phyloP scores from a whole-genome alignment of 2,113 vertebrate genomes.

The Triplophysa dalaica region DNA sequence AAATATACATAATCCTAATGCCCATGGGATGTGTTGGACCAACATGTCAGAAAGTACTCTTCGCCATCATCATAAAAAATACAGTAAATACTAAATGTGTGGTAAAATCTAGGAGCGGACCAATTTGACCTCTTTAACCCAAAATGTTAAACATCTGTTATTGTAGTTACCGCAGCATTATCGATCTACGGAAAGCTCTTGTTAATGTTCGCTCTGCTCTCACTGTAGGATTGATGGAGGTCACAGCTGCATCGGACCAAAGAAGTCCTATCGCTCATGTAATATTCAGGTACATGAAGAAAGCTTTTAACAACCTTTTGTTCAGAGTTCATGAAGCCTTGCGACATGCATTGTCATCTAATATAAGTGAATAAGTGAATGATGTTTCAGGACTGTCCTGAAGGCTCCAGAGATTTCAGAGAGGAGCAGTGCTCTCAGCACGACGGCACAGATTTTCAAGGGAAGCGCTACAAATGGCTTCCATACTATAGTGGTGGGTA shows the following conservation, averaged over 20 bases:
- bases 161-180: not conserved
- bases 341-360: constrained; percentile 1
- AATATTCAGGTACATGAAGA: constrained; percentile 79
- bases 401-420: constrained; percentile 84
- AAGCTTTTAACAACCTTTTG: not conserved
- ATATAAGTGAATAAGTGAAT: not conserved
- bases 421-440: constrained; percentile 91
- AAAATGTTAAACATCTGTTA: not conserved
- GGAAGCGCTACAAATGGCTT: constrained; percentile 88
- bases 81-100: too few relatives aligned
- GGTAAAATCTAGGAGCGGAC: too few relatives aligned
- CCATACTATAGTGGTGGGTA: constrained; percentile 89
- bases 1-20: too few relatives aligned
- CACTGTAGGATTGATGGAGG: constrained; percentile 81
- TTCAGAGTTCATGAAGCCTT: not conserved
- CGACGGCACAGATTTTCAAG: constrained; percentile 86
- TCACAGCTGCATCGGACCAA: constrained; percentile 84
- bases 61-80: too few relatives aligned
- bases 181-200: too few relatives aligned
- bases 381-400: constrained; percentile 81
- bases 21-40: too few relatives aligned
- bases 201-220: not conserved
- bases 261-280: constrained; percentile 82
- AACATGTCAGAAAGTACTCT: too few relatives aligned
- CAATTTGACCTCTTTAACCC: too few relatives aligned